Evolutionary conservation across 2,113 vertebrate genomes (phyloP), one percentile per base, ranked within the genome.

Genomic region (Chelonoidis abingdonii): DNA sequence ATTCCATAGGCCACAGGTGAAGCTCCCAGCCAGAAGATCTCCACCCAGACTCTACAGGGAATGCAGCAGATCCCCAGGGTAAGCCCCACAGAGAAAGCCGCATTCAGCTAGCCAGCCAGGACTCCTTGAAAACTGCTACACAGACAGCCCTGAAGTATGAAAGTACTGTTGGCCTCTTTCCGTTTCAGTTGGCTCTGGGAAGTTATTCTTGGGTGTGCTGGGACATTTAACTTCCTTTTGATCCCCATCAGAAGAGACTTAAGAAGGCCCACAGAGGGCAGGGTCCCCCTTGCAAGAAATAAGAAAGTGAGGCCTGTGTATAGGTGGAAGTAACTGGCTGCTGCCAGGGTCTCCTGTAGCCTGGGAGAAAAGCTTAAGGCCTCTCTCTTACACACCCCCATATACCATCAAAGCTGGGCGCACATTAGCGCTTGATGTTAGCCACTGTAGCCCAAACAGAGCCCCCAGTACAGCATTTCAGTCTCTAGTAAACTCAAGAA

Each of bases 301-400:
- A 69, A 72, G 17, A 10, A n/a, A 72, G 14, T 22, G 35, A 38
- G n/a, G n/a, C 65, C 19, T 22, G n/a, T 72, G 65, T n/a, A 10
- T 72, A 38, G 38, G 9, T 72, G 35, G n/a, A 38, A 72, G 10
- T 22, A 38, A 38, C 62, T 17, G 31, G 31, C n/a, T 72, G n/a
- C 38, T n/a, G 65, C 65, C 35, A 21, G 17, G 65, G 35, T 72
- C n/a, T 72, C 65, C 19, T 38, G 17, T n/a, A 8, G n/a, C 8
- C 65, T 72, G 65, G 35, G 65, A 38, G 65, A 38, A 38, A 72
- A 72, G 65, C n/a, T 21, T 5, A 72, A n/a, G 65, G 65, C 21
- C 17, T 10, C n/a, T 21, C 16, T 72, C 17, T n/a, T 21, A n/a
- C 8, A n/a, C 12, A 3, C 19, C 6, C 8, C 25, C 0, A 0